These are phyloP conservation scores for Apamea sordens DNA, from an alignment of 2,888 invertebrate species.

Conservation along the genomic window DNA sequence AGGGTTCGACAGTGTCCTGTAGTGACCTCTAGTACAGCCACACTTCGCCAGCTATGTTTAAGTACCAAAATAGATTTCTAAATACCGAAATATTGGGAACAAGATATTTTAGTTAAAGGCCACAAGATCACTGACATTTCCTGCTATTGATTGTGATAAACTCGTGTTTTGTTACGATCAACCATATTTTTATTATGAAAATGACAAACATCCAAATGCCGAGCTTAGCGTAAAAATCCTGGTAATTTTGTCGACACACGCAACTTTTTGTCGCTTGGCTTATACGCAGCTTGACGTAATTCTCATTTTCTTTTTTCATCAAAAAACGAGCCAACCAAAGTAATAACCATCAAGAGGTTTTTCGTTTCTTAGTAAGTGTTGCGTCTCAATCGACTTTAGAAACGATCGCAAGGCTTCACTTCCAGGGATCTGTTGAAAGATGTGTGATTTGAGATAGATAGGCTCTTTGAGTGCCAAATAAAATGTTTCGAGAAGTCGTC, in stretches of 20 bases:
- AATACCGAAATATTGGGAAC: background rate
- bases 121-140: background rate
- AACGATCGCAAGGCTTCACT: constrained; percentile 9
- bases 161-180: no score
- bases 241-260: background rate
- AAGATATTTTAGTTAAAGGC: background rate
- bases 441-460: constrained; percentile 39
- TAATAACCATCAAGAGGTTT: constrained; percentile 34
- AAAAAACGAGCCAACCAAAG: constrained; percentile 12
- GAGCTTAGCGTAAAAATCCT: background rate
- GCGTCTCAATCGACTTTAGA: constrained; percentile 16
- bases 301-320: constrained; percentile 18
- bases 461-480: constrained; percentile 31
- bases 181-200: background rate
- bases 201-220: background rate
- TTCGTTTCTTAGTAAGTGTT: constrained; percentile 3
- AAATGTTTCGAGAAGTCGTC: constrained; percentile 10
- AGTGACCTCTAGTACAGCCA: no score
- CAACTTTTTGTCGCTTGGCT: background rate
- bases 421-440: constrained; percentile 19
- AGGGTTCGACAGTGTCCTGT: background rate
- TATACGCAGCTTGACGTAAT: constrained; percentile 17
- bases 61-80: background rate
- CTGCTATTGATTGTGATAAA: background rate
- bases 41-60: background rate